phyloP scores from a whole-genome alignment of 2,888 invertebrate genomes.

The Trissolcus brochymenae region DNA sequence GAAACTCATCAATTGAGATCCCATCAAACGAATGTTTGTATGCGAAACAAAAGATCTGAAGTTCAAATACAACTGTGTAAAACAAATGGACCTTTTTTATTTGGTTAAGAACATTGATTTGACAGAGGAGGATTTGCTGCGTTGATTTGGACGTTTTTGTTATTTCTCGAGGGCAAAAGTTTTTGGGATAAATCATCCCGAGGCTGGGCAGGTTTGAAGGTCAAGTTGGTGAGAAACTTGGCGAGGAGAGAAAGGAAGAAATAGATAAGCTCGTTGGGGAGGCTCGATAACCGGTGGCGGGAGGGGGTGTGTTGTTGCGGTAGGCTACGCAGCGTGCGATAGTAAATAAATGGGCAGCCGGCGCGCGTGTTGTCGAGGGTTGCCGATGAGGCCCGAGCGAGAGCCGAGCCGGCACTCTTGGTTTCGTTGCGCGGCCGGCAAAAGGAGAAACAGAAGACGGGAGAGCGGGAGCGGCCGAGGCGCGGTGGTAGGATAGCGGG shows the following conservation, averaged over 20 bases:
- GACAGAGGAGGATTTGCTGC: too few species aligned
- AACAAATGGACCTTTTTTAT: too few species aligned
- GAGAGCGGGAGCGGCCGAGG: constrained; percentile 28
- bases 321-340: constrained; percentile 65
- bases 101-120: too few species aligned
- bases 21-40: too few species aligned
- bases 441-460: constrained; percentile 28
- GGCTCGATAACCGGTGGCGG: constrained; percentile 4
- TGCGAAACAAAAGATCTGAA: too few species aligned
- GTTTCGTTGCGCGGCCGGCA: constrained; percentile 54
- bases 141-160: not conserved
- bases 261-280: constrained; percentile 6
- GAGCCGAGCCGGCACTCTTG: constrained; percentile 56
- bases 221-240: constrained; percentile 10
- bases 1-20: too few species aligned
- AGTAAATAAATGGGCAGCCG: constrained; percentile 56
- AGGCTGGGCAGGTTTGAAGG: not conserved
- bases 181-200: constrained; percentile 8
- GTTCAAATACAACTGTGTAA: too few species aligned
- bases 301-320: constrained; percentile 65
- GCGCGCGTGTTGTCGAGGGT: constrained; percentile 38
- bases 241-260: constrained; percentile 18
- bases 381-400: constrained; percentile 50
- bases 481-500: constrained; percentile 72
- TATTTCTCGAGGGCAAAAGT: not conserved